Evolutionary conservation across 2,113 vertebrate species (phyloP).

Genomic region (Pseudorhombus dupliciocellatus): DNA sequence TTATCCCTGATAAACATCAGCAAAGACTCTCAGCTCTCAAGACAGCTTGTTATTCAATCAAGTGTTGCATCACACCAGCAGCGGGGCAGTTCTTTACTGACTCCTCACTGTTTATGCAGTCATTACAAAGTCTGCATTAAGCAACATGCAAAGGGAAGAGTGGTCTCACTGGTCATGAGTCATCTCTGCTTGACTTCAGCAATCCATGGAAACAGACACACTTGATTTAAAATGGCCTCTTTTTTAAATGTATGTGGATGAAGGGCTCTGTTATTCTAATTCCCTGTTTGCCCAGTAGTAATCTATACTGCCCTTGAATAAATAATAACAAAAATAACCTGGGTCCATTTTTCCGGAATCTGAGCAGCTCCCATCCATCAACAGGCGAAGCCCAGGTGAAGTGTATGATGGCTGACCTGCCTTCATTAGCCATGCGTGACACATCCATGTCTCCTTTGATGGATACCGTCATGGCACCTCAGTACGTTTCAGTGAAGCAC

Average conservation of each 20-base stretch:
- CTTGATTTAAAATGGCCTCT: neutral
- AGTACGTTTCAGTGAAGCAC: constrained; percentile 58
- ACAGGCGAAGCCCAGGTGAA: constrained; percentile 12
- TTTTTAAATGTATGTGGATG: neutral
- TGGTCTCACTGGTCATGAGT: constrained; percentile 13
- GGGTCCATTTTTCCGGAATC: constrained; percentile 27
- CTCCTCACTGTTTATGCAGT: constrained; percentile 39
- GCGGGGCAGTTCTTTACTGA: constrained; percentile 22
- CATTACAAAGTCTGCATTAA: constrained; percentile 38
- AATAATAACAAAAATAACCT: neutral
- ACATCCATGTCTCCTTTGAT: constrained; percentile 63
- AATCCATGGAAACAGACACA: constrained; percentile 1
- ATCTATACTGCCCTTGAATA: neutral
- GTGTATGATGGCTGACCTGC: constrained; percentile 16
- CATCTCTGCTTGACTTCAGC: constrained; percentile 28
- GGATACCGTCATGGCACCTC: constrained; percentile 64
- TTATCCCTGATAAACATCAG: constrained; percentile 64
- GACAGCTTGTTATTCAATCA: constrained; percentile 60
- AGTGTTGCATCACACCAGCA: constrained; percentile 43
- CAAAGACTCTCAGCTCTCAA: constrained; percentile 38
- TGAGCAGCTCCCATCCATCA: constrained; percentile 39
- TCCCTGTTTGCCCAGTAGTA: neutral
- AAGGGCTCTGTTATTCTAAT: neutral
- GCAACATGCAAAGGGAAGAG: constrained; percentile 8
- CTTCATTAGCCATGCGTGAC: constrained; percentile 57